Evolutionary conservation across 1,140 invertebrate genomes (phyloP), one percentile per base, ranked within the genome.

Genomic region (Anastatus disparis): DNA sequence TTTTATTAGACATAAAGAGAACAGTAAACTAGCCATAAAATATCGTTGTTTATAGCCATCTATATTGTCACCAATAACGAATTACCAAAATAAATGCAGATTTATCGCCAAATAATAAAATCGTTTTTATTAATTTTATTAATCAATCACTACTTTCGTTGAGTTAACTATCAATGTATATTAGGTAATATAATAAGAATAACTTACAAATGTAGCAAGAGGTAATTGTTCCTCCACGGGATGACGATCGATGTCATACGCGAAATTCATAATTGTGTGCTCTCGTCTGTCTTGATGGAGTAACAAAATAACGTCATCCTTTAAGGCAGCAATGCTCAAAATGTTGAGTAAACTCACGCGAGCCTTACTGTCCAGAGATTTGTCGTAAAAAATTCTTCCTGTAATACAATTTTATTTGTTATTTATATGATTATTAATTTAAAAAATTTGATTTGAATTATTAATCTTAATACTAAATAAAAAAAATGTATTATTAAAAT

Each of bases 191-290:
- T 3, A 48, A 44, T 71, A 29, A 53, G 40, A 66, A 63, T 29
- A 68, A 89, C 91, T 90, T 86, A 96, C 94, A 84, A 96, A 93
- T 78, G 94, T 87, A 58, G 92, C 90, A 61, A 95, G 87, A 24
- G 93, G 91, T 77, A 90, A 87, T 80, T 96, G 94, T 81, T 96
- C 94, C 63, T 91, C 89, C 0, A 87, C 76, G n/a, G 91, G 89
- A 74, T 93, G 87, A 76, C 90, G 87, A 81, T 97, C 95, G 70
- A 97, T 91, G 77, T 92, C 90, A 78, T 91, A 91, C 17, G 94
- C 93, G 82, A 93, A 96, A 82, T 94, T 94, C 93, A 97, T 96
- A 48, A 97, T 87, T 46, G 93, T 90, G 82, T 97, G 95, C 75
- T 95, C 94, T 62, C 92, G 88, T 67, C 95, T 88, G 84, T 97